These are phyloP conservation scores for Gari tellinella DNA, from an alignment of 2,888 invertebrate species.

Conservation along the genomic window DNA sequence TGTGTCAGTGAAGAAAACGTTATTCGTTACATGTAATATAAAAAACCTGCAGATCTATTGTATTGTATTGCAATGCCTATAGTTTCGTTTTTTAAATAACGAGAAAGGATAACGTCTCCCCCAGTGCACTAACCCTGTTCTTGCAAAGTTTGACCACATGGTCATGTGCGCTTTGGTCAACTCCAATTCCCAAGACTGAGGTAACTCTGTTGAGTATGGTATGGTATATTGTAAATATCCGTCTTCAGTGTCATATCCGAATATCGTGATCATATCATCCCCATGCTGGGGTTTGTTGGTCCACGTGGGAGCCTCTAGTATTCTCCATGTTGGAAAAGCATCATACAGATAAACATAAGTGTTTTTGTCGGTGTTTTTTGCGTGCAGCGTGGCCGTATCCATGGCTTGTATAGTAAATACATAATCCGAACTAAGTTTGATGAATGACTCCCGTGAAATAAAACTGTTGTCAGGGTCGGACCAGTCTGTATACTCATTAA, in stretches of 20 bases:
- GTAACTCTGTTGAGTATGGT: slow-evolving; percentile 86
- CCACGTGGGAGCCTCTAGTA: slow-evolving; percentile 65
- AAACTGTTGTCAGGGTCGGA: slow-evolving; percentile 5
- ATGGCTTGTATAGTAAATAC: slow-evolving; percentile 3
- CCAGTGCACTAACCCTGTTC: slow-evolving; percentile 90
- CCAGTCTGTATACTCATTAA: slow-evolving; percentile 26
- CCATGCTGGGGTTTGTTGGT: slow-evolving; percentile 73
- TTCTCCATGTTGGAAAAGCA: slow-evolving; percentile 65
- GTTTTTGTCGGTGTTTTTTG: not conserved
- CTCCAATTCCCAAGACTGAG: slow-evolving; percentile 92
- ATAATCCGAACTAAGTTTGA: slow-evolving; percentile 11
- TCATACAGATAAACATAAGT: slow-evolving; percentile 38
- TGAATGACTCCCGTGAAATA: not conserved
- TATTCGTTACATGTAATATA: too few relatives aligned
- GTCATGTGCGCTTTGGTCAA: slow-evolving; percentile 94
- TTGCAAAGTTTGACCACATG: slow-evolving; percentile 97
- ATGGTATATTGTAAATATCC: slow-evolving; percentile 75
- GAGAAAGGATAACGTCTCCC: not conserved
- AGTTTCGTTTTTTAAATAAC: not conserved
- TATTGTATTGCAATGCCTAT: too few relatives aligned
- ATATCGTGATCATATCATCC: slow-evolving; percentile 71
- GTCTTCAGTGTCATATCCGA: slow-evolving; percentile 47
- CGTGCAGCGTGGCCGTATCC: slow-evolving; percentile 2
- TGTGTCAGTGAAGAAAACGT: too few relatives aligned
- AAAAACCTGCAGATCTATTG: too few relatives aligned